Evolutionary conservation across 1,140 invertebrate genomes (phyloP).

Genomic region (Saccostrea glomerata): DNA sequence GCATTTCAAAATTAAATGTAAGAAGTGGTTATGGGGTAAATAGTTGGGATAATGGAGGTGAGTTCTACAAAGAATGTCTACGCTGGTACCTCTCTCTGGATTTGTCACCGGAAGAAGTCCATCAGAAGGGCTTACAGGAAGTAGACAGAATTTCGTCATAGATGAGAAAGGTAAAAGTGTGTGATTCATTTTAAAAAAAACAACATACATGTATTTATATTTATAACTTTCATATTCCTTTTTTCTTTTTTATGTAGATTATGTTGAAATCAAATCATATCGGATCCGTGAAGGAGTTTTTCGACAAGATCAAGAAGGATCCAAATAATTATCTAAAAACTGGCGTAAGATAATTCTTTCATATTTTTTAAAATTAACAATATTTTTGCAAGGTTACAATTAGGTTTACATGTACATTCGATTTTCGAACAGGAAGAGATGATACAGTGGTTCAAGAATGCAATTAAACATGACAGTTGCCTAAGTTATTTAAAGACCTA

Average conservation of each 20-base stretch:
- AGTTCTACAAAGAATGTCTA: conserved; percentile 75
- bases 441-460: conserved; percentile 58
- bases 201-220: background rate
- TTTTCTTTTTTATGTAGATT: background rate
- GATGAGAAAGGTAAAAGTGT: conserved; percentile 63
- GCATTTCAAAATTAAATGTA: background rate
- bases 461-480: conserved; percentile 72
- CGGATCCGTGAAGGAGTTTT: conserved; percentile 25
- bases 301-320: conserved; percentile 3
- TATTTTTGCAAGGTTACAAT: background rate
- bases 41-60: conserved; percentile 70
- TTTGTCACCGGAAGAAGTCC: conserved; percentile 76
- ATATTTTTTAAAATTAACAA: too few species aligned
- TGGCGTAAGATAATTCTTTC: background rate
- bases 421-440: background rate
- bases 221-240: background rate
- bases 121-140: conserved; percentile 77
- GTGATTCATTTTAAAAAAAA: background rate
- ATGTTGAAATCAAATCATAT: conserved; percentile 14
- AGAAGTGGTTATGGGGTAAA: conserved; percentile 62
- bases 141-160: conserved; percentile 76
- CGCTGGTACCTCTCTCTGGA: conserved; percentile 76
- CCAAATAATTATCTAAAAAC: background rate
- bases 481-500: conserved; percentile 62
- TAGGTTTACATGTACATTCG: background rate